A percentile compares a stretch with the other conserved stretches of the same genome.
Evolutionary conservation across 1,140 invertebrate genomes (phyloP).

Genomic region (Drosophila saltans): DNA sequence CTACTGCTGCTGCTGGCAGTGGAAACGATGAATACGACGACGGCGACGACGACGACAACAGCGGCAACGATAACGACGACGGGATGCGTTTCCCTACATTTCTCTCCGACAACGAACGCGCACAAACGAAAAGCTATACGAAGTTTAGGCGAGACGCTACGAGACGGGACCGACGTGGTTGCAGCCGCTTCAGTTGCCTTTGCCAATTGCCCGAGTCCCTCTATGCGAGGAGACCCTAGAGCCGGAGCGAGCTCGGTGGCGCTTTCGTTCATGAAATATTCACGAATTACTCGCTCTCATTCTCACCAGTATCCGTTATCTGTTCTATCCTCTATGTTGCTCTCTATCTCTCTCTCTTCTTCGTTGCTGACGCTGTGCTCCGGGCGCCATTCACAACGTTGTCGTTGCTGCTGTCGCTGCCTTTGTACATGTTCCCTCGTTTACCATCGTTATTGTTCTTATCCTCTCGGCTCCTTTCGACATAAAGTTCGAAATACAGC

Average conservation of each 20-base stretch:
- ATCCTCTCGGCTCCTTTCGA: slow-evolving; percentile 31
- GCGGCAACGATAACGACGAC: slow-evolving; percentile 16
- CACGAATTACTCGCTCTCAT: slow-evolving; percentile 78
- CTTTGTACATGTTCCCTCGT: slow-evolving; percentile 11
- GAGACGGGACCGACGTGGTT: neutral
- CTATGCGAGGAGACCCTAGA: slow-evolving; percentile 30
- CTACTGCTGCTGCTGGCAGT: slow-evolving; percentile 44
- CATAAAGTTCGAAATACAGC: slow-evolving; percentile 45
- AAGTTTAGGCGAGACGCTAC: neutral
- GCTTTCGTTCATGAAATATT: slow-evolving; percentile 78
- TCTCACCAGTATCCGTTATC: slow-evolving; percentile 54
- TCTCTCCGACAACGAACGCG: slow-evolving; percentile 50
- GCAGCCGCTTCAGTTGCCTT: slow-evolving; percentile 41
- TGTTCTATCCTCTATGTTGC: slow-evolving; percentile 11
- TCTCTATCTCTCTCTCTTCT: slow-evolving; percentile 33
- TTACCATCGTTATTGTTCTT: slow-evolving; percentile 32
- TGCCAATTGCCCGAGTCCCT: slow-evolving; percentile 40
- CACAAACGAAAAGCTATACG: slow-evolving; percentile 11
- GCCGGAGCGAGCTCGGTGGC: slow-evolving; percentile 54
- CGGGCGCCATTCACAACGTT: slow-evolving; percentile 43
- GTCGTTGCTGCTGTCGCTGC: slow-evolving; percentile 2
- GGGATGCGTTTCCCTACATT: slow-evolving; percentile 74
- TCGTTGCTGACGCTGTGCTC: slow-evolving; percentile 39
- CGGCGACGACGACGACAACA: slow-evolving; percentile 10
- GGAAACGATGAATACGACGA: slow-evolving; percentile 16